Conservation (phyloP, 2,888 invertebrate genomes). For the Chaetogeoica ovagalla region DNA sequence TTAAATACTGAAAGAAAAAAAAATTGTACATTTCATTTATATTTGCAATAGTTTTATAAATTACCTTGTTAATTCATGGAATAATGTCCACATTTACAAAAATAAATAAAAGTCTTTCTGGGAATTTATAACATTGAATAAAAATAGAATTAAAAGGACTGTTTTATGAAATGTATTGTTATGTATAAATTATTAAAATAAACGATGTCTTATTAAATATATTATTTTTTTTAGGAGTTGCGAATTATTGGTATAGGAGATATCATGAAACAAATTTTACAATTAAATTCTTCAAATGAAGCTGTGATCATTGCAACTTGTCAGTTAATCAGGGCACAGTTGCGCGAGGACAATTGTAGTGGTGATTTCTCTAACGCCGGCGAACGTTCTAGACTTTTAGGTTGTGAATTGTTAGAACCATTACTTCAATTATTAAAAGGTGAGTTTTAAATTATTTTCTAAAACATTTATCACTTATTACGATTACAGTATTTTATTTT, state of each 20-base stretch:
- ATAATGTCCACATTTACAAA: no score
- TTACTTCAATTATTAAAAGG: slow-evolving; percentile 36
- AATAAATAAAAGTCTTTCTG: no score
- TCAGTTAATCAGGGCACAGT: slow-evolving; percentile 39
- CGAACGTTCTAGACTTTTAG: slow-evolving; percentile 37
- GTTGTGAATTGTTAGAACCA: slow-evolving; percentile 28
- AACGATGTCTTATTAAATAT: not conserved
- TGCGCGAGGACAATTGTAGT: slow-evolving; percentile 48
- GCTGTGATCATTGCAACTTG: slow-evolving; percentile 30
- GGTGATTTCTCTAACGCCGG: slow-evolving; percentile 47
- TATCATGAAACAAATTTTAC: slow-evolving; percentile 40
- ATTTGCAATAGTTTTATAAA: no score
- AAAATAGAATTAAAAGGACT: no score
- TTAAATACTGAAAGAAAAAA: no score
- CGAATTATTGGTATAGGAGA: slow-evolving; percentile 33
- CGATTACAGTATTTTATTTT: slow-evolving; percentile 2
- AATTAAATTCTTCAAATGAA: slow-evolving; percentile 34
- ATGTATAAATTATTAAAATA: no score
- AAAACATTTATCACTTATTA: not conserved
- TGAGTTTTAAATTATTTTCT: not conserved
- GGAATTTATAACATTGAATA: no score
- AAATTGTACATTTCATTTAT: no score
- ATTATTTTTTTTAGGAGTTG: slow-evolving; percentile 38
- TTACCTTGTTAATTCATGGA: no score
- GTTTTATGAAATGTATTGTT: no score